Percentiles rank a stretch among this genome's conserved stretches.
Evolutionary conservation across 2,113 vertebrate species (phyloP).

Genomic region (Mormyrus lacerda): DNA sequence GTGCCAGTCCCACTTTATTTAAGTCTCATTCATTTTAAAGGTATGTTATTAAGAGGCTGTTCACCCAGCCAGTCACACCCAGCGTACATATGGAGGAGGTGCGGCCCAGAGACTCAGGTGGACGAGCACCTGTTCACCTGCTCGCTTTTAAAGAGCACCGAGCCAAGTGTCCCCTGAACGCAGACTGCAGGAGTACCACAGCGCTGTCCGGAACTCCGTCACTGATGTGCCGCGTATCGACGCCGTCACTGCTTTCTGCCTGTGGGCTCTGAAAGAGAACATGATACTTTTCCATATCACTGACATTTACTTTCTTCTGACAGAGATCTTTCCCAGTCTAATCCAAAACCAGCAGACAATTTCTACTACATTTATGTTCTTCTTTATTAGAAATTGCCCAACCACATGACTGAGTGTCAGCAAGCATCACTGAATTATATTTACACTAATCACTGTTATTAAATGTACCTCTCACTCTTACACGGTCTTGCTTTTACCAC

Average conservation of each 20-base stretch:
- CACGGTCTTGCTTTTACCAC: not conserved
- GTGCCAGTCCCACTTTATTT: not conserved
- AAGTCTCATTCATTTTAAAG: not conserved
- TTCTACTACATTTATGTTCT: not conserved
- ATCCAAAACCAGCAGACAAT: not conserved
- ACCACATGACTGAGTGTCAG: not conserved
- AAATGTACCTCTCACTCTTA: not conserved
- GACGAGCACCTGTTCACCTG: conserved; percentile 51
- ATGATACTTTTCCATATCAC: not conserved
- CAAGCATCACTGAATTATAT: not conserved
- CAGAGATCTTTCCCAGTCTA: not conserved
- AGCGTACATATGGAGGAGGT: no score
- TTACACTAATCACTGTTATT: not conserved
- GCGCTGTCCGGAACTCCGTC: conserved; percentile 39
- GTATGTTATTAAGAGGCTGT: not conserved
- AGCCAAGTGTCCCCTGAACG: conserved; percentile 72
- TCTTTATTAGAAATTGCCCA: not conserved
- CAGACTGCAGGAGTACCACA: conserved; percentile 66
- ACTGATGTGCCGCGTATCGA: conserved; percentile 13
- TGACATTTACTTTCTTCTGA: not conserved
- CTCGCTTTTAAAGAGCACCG: conserved; percentile 44
- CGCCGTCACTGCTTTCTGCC: conserved; percentile 13
- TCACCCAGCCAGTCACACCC: not conserved
- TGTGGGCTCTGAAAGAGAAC: conserved; percentile 43
- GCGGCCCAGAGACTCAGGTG: not conserved